These are phyloP conservation scores for Haplochromis vanheusdeni DNA, from an alignment of 2,113 vertebrate species.

Conservation along the genomic window DNA sequence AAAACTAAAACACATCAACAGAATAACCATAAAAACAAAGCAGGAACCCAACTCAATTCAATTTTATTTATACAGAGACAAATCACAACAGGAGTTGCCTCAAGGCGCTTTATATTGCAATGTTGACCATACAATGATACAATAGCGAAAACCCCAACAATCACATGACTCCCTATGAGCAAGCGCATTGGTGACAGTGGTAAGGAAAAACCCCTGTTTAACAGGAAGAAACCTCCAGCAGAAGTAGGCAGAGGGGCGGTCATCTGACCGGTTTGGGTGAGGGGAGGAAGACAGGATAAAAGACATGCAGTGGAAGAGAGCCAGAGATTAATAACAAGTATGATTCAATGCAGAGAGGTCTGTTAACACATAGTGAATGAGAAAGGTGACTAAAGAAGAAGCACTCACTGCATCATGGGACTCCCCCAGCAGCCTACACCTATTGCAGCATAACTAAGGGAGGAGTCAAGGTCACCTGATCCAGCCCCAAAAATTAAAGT, in stretches of 20 bases:
- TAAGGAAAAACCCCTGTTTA: neutral
- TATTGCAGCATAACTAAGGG: neutral
- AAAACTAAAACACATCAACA: neutral
- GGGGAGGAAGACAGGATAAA: neutral
- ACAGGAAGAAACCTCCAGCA: neutral
- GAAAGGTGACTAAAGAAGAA: neutral
- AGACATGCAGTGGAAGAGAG: neutral
- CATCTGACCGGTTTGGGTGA: neutral
- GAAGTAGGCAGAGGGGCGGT: neutral
- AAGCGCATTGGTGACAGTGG: accelerated
- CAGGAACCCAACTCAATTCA: neutral
- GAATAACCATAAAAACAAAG: neutral
- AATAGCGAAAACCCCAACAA: neutral
- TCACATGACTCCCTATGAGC: neutral
- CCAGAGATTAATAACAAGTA: neutral
- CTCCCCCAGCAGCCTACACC: neutral
- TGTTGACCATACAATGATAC: neutral
- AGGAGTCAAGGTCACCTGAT: neutral
- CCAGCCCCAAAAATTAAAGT: neutral
- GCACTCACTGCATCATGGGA: neutral
- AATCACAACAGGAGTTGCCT: neutral
- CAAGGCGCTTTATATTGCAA: accelerated
- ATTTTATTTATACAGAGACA: neutral
- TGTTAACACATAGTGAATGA: neutral
- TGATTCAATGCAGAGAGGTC: neutral